Conservation (phyloP, 2,888 invertebrate genomes). For the Acleris laterana region DNA sequence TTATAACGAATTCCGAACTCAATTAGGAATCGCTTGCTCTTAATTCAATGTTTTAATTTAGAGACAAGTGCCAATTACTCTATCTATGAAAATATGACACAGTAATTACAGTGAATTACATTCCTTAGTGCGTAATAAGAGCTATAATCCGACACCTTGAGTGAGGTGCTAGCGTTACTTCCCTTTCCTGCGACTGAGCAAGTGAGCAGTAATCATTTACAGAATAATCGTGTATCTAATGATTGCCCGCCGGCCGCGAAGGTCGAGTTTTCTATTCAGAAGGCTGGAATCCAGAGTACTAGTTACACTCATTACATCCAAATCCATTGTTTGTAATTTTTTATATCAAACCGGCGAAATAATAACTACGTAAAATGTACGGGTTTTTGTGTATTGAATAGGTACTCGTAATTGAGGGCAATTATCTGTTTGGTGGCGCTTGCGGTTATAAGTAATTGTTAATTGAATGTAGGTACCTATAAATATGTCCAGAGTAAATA, state of each 20-base stretch:
- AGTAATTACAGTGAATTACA: conserved; percentile 45
- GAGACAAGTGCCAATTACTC: conserved; percentile 23
- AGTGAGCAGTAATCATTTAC: conserved; percentile 53
- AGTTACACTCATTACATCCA: conserved; percentile 13
- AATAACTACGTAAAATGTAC: conserved; percentile 3
- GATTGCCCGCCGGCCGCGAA: conserved; percentile 57
- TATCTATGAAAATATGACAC: conserved; percentile 28
- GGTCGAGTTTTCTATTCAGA: conserved; percentile 58
- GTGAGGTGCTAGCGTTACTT: conserved; percentile 61
- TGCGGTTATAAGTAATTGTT: not conserved
- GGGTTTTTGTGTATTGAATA: conserved; percentile 19
- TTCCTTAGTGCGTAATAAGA: conserved; percentile 47
- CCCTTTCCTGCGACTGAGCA: conserved; percentile 65
- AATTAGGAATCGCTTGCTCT: conserved; percentile 18
- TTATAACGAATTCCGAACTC: conserved; percentile 12
- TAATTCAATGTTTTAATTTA: conserved; percentile 16
- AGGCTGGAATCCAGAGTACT: conserved; percentile 46
- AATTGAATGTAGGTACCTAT: not conserved
- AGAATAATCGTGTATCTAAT: conserved; percentile 52
- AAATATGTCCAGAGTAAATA: no score
- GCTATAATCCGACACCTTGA: conserved; percentile 64
- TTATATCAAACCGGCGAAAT: conserved; percentile 3
- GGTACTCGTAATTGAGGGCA: conserved; percentile 21
- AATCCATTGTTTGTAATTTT: conserved; percentile 13
- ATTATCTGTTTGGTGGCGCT: conserved; percentile 8